Evolutionary conservation across 2,113 vertebrate species (phyloP).

Genomic region (Toxotes jaculatrix): DNA sequence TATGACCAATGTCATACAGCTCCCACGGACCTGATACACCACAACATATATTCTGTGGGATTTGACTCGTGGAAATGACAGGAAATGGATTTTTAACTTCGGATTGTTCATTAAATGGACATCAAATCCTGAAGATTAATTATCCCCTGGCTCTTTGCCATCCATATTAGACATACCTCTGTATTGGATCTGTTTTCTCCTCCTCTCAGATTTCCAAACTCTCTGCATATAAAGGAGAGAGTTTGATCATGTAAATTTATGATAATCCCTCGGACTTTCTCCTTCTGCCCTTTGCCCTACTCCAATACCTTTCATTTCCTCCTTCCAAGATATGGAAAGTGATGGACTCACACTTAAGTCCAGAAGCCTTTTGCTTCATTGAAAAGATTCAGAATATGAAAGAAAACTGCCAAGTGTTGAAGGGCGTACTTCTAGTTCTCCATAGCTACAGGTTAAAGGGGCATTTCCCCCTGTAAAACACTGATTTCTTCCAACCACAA

Average conservation of each 20-base stretch:
- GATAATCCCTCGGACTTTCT: slow-evolving; percentile 75
- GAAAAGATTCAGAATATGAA: slow-evolving; percentile 61
- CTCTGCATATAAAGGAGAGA: slow-evolving; percentile 25
- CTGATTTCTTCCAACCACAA: slow-evolving; percentile 22
- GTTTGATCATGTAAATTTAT: slow-evolving; percentile 81
- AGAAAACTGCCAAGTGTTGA: slow-evolving; percentile 41
- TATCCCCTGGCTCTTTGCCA: neutral
- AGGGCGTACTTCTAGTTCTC: slow-evolving; percentile 47
- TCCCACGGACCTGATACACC: slow-evolving; percentile 29
- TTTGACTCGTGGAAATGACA: neutral
- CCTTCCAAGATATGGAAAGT: slow-evolving; percentile 64
- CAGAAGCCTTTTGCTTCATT: slow-evolving; percentile 48
- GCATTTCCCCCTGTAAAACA: slow-evolving; percentile 16
- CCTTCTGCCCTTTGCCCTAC: slow-evolving; percentile 62
- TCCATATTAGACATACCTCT: neutral
- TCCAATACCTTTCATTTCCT: slow-evolving; percentile 69
- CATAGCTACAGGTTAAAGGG: slow-evolving; percentile 50
- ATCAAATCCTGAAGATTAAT: slow-evolving; percentile 6
- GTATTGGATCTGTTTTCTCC: slow-evolving; percentile 24
- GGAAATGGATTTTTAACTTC: neutral
- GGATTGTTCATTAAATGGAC: slow-evolving; percentile 12
- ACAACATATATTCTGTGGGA: neutral
- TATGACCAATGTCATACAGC: slow-evolving; percentile 42
- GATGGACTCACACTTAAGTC: slow-evolving; percentile 61
- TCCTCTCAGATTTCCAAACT: slow-evolving; percentile 36